Base-by-base conservation (phyloP, 2,888 invertebrate genomes). In the Drosophila emarginata region DNA sequence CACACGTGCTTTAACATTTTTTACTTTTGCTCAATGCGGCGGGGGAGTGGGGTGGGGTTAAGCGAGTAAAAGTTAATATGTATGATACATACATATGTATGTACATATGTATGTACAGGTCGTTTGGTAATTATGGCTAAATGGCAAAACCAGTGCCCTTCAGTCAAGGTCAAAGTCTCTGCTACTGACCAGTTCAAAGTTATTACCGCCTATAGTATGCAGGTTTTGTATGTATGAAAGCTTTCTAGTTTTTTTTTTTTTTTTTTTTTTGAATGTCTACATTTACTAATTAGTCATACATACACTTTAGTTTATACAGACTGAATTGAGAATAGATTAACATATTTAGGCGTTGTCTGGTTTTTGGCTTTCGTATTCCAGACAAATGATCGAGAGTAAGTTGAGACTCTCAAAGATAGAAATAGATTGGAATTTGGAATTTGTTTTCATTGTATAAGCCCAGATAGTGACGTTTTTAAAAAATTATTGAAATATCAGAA, bases 101-200 rank as follows among this genome's bases (percentile, higher is more conserved):
- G n/a, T n/a, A n/a, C n/a, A n/a, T n/a, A n/a, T 9, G 9, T 32
- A 32, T 1, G 32, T 56, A 18, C 56, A 58, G 59, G 26, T 59
- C 26, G 18, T 14, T 64, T 50, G 59, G 14, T 80, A 78, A 78
- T 84, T 80, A 78, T 79, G 61, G 79, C 72, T 66, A 81, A 81
- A 87, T 79, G 81, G 81, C 80, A 84, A 67, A 62, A 66, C 53
- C 65, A 67, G 71, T 79, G 80, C 80, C 81, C 81, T 81, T 81
- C 87, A 76, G n/a, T 53, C 81, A 81, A 81, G 87, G 87, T 81
- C 85, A 87, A 60, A 73, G 66, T 67, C 68, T 23, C 39, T n/a
- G 39, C 53, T 54, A 21, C 61, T 72, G 77, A 64, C 69, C 76
- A 81, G 84, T 71, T 87, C 74, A 81, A 74, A 80, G 72, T 78